These are phyloP conservation scores for Trachymyrmex cornetzi DNA, from an alignment of 1,140 invertebrate species.

Conservation along the genomic window DNA sequence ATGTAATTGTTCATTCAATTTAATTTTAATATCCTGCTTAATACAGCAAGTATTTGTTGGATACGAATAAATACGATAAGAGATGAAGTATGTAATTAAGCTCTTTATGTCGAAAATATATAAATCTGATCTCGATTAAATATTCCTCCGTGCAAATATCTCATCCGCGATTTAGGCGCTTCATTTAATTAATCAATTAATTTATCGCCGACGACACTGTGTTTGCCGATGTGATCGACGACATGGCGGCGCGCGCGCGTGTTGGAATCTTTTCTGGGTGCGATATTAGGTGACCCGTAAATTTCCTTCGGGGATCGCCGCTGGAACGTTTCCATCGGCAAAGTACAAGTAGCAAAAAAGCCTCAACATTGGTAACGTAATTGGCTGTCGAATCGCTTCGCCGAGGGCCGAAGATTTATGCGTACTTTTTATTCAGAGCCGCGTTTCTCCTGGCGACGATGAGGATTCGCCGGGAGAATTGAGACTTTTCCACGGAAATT, in stretches of 20 bases:
- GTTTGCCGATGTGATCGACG: slow-evolving; percentile 36
- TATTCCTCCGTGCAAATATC: slow-evolving; percentile 14
- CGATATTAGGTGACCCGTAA: slow-evolving; percentile 73
- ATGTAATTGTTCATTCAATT: slow-evolving; percentile 43
- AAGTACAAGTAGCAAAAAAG: slow-evolving; percentile 71
- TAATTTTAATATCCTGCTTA: slow-evolving; percentile 47
- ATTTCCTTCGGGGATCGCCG: slow-evolving; percentile 69
- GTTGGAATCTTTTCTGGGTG: slow-evolving; percentile 66
- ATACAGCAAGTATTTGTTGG: slow-evolving; percentile 24
- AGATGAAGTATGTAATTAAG: slow-evolving; percentile 38
- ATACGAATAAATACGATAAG: slow-evolving; percentile 32
- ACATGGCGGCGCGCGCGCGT: slow-evolving; percentile 21
- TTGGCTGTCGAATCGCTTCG: slow-evolving; percentile 77
- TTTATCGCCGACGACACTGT: slow-evolving; percentile 33
- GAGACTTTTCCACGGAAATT: slow-evolving; percentile 70
- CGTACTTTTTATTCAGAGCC: slow-evolving; percentile 69
- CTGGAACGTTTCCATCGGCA: slow-evolving; percentile 73
- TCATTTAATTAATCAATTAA: slow-evolving; percentile 62
- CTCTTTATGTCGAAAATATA: slow-evolving; percentile 23
- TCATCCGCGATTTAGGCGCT: background rate
- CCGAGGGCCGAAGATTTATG: slow-evolving; percentile 74
- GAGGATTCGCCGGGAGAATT: slow-evolving; percentile 46
- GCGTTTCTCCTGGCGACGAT: slow-evolving; percentile 23
- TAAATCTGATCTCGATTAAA: slow-evolving; percentile 28
- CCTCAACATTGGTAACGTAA: slow-evolving; percentile 76